Conservation (phyloP, 2,888 invertebrate genomes). For the Eupithecia inturbata region DNA sequence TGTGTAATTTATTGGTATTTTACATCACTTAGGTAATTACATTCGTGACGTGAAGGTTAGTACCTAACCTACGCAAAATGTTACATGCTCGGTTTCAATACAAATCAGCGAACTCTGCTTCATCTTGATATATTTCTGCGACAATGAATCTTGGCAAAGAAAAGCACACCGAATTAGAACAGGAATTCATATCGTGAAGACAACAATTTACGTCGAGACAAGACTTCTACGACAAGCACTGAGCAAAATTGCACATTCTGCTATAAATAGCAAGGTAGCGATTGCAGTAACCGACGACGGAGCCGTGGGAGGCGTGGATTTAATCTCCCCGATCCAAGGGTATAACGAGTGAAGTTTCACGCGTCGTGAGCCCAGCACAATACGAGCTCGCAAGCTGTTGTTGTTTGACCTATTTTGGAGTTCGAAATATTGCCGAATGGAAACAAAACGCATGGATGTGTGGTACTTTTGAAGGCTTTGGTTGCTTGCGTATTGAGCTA, state of each 20-base stretch:
- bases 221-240: slow-evolving; percentile 19
- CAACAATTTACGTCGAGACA: slow-evolving; percentile 20
- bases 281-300: slow-evolving; percentile 50
- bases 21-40: too few species aligned
- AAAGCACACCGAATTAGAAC: slow-evolving; percentile 13
- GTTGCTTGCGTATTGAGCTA: neutral
- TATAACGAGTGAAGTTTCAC: slow-evolving; percentile 52
- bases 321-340: slow-evolving; percentile 65
- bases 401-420: slow-evolving; percentile 35
- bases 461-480: neutral
- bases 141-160: slow-evolving; percentile 11
- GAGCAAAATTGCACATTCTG: slow-evolving; percentile 28
- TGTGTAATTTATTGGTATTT: too few species aligned
- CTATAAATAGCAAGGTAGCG: slow-evolving; percentile 52
- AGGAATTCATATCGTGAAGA: slow-evolving; percentile 9
- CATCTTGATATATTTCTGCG: too few species aligned
- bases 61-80: too few species aligned
- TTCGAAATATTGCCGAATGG: slow-evolving; percentile 15
- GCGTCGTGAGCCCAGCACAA: slow-evolving; percentile 40
- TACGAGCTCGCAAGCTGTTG: slow-evolving; percentile 32
- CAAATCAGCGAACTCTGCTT: too few species aligned
- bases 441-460: slow-evolving; percentile 8
- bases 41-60: too few species aligned
- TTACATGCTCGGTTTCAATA: too few species aligned
- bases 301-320: slow-evolving; percentile 54